Conservation (phyloP, 2,888 invertebrate species). For the Tetragonula carbonaria region DNA sequence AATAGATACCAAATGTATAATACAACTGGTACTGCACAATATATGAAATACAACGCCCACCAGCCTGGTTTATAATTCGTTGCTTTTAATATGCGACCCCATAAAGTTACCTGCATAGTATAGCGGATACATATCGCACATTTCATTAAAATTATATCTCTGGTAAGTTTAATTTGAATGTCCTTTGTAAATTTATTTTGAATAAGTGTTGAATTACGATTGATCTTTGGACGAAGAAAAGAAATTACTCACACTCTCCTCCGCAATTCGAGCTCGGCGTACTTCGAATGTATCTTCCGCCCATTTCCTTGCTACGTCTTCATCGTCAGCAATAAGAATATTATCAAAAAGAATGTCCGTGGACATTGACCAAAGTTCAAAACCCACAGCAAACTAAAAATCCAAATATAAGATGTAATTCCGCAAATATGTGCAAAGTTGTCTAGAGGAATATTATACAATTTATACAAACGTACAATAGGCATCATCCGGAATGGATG, state of each 20-base stretch:
- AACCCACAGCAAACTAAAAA: slow-evolving; percentile 93
- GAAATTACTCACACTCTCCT: slow-evolving; percentile 89
- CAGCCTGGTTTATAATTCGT: slow-evolving; percentile 92
- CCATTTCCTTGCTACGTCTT: slow-evolving; percentile 90
- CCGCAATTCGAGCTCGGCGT: slow-evolving; percentile 92
- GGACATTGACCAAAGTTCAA: slow-evolving; percentile 99
- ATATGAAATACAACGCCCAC: slow-evolving; percentile 92
- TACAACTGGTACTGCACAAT: slow-evolving; percentile 89
- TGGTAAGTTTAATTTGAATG: neutral
- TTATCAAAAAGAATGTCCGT: slow-evolving; percentile 98
- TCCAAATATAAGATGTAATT: neutral
- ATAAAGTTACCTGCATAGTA: slow-evolving; percentile 86
- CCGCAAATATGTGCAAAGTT: neutral
- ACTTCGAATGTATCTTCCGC: slow-evolving; percentile 93
- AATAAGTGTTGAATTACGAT: neutral
- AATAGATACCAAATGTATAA: slow-evolving; percentile 89
- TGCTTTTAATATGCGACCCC: slow-evolving; percentile 90
- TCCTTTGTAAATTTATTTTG: neutral
- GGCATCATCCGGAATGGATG: slow-evolving; percentile 95
- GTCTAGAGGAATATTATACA: neutral
- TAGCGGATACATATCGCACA: slow-evolving; percentile 38
- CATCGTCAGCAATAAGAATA: slow-evolving; percentile 94
- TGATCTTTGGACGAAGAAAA: neutral
- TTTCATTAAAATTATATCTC: neutral
- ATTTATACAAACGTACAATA: slow-evolving; percentile 89